These are phyloP conservation scores for Psix sp. DNA, from an alignment of 1,140 invertebrate genomes.

Conservation along the genomic window DNA sequence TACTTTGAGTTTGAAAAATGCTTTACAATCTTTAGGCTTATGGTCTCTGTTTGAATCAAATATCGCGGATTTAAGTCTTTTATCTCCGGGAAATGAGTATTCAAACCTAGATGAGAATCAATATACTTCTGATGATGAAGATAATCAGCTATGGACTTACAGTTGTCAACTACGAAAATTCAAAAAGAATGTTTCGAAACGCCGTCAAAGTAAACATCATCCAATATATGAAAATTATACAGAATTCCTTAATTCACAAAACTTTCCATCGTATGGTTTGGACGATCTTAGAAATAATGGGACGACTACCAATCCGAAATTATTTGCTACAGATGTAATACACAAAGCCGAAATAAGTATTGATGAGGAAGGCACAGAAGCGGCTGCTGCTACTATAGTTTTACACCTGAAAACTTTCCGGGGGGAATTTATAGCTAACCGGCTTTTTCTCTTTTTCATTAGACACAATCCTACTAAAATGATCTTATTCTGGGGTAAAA, in stretches of 20 bases:
- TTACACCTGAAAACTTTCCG: slow-evolving; percentile 76
- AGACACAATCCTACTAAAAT: slow-evolving; percentile 81
- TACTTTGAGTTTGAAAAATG: slow-evolving; percentile 76
- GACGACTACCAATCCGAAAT: slow-evolving; percentile 74
- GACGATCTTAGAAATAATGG: slow-evolving; percentile 68
- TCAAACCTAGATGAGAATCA: slow-evolving; percentile 18
- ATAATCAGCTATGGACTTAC: slow-evolving; percentile 66
- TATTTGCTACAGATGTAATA: slow-evolving; percentile 80
- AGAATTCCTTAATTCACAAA: slow-evolving; percentile 57
- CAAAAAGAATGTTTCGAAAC: slow-evolving; percentile 6
- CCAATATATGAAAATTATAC: slow-evolving; percentile 66
- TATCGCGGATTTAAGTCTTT: slow-evolving; percentile 79
- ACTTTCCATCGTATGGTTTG: slow-evolving; percentile 63
- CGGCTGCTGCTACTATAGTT: slow-evolving; percentile 80
- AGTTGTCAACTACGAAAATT: slow-evolving; percentile 60
- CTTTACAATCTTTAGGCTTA: slow-evolving; percentile 79
- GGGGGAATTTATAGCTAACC: slow-evolving; percentile 81
- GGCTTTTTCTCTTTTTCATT: slow-evolving; percentile 88
- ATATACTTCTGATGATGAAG: slow-evolving; percentile 60
- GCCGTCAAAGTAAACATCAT: slow-evolving; percentile 49
- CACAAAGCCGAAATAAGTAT: slow-evolving; percentile 83
- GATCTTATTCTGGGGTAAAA: slow-evolving; percentile 83
- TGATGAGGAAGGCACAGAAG: slow-evolving; percentile 85
- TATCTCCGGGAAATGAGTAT: slow-evolving; percentile 73
- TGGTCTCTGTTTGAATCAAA: slow-evolving; percentile 79